Conservation (phyloP, 2,113 vertebrate species). For the Callipepla californica region DNA sequence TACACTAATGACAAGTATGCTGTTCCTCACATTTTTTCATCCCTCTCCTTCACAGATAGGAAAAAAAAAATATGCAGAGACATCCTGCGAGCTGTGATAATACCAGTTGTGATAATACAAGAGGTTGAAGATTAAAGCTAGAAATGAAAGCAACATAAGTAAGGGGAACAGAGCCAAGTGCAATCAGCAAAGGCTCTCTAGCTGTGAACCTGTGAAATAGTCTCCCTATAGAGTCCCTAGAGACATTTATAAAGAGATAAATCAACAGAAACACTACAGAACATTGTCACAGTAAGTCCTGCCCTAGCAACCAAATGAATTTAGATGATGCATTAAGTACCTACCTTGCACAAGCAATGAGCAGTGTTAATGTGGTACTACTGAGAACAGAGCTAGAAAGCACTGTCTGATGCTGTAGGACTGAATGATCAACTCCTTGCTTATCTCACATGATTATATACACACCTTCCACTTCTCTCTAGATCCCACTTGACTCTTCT, state of each 20-base stretch:
- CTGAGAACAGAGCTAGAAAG: background rate
- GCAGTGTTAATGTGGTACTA: background rate
- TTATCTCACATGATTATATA: background rate
- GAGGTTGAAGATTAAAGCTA: background rate
- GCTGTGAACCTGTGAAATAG: constrained; percentile 38
- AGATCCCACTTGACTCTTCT: background rate
- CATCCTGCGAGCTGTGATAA: background rate
- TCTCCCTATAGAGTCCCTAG: background rate
- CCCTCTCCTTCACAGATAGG: background rate
- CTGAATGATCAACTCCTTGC: background rate
- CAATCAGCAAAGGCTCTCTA: constrained; percentile 32
- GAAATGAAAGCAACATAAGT: constrained; percentile 4
- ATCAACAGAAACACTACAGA: background rate
- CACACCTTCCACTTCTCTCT: background rate
- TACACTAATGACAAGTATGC: background rate
- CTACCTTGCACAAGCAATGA: background rate
- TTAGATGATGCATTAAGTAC: background rate
- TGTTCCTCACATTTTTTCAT: background rate
- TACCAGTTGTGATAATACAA: constrained; percentile 21
- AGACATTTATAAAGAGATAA: constrained; percentile 31
- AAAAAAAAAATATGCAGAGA: background rate
- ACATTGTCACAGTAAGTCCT: background rate
- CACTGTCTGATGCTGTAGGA: background rate
- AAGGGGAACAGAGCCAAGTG: constrained; percentile 4
- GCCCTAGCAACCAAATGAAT: background rate